Base-by-base conservation (phyloP, 2,888 invertebrate species). In the Diaperis boleti region DNA sequence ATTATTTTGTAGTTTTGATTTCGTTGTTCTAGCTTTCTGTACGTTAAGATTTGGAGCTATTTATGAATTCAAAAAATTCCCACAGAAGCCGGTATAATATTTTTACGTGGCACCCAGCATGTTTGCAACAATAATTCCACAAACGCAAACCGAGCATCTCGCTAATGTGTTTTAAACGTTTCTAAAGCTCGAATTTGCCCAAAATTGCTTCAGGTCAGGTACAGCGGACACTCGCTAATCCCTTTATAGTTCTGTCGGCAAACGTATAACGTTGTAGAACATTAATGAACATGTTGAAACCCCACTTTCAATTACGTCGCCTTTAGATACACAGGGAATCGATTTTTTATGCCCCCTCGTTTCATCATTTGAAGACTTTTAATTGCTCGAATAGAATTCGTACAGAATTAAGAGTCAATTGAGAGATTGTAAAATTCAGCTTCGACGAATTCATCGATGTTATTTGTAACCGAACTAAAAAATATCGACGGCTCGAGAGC, bases 161-260 rank as follows among this genome's bases (percentile, higher is more conserved):
- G 20, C n/a, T 49, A 33, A 35, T 22, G 37, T 52, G 52, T 37
- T 52, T 52, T 54, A 41, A 42, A 45, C 45, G 45, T 26, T 6
- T 45, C 45, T 26, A 29, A 45, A 45, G 45, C 26, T 11, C 10
- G 45, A 26, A 29, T 54, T 54, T 54, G 42, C 41, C 3, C n/a
- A 41, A 29, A 54, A 42, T 54, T 13, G 54, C 54, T 54, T 13
- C 41, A 29, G 54, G 54, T 54, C 17, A 54, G 39, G 39, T 26
- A 26, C 7, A 52, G 37, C 20, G 52, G 54, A 54, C 54, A 41
- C 41, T 52, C 39, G 52, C 37, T 54, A 41, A 54, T 54, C 54
- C 54, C 54, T 54, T 54, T 54, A 54, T 54, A 42, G 54, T 54
- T 41, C 54, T 54, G 54, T 54, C 31, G 31, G 54, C 54, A 54